Conservation (phyloP, 2,113 vertebrate species). For the Periophthalmodon schlosseri region DNA sequence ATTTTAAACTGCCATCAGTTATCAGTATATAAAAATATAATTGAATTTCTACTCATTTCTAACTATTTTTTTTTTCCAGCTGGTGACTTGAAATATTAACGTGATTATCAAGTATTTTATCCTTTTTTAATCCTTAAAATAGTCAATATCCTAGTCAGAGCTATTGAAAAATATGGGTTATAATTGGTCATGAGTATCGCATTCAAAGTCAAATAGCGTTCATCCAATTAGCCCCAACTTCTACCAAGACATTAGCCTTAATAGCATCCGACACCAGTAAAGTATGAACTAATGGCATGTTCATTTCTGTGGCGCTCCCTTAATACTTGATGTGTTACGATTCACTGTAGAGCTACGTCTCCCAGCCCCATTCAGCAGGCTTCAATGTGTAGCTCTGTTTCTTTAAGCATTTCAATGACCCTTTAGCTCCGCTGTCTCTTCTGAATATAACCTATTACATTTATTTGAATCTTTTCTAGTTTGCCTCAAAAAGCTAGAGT, state of each 20-base stretch:
- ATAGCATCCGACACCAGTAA: constrained; percentile 40
- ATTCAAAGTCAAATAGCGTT: constrained; percentile 25
- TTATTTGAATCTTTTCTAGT: neutral
- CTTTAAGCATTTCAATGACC: constrained; percentile 24
- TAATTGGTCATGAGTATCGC: constrained; percentile 35
- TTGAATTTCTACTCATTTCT: no score
- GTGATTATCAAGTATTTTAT: neutral
- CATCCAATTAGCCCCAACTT: constrained; percentile 40
- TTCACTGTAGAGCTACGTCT: constrained; percentile 34
- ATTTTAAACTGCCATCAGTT: no score
- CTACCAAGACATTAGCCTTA: constrained; percentile 46
- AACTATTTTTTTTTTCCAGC: neutral
- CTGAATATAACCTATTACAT: neutral
- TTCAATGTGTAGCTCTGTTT: constrained; percentile 11
- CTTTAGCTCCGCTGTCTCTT: neutral
- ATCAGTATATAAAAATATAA: neutral
- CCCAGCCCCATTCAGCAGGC: constrained; percentile 15
- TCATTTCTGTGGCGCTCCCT: constrained; percentile 38
- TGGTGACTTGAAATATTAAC: neutral
- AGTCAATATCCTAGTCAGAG: neutral
- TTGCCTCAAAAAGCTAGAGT: constrained; percentile 23
- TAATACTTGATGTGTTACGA: constrained; percentile 36
- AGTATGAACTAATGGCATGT: constrained; percentile 53
- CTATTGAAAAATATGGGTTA: constrained; percentile 3
- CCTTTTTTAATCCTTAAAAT: constrained; percentile 5